These are phyloP conservation scores for Esox masquinongy DNA, from an alignment of 2,797 vertebrate genomes.

Conservation along the genomic window DNA sequence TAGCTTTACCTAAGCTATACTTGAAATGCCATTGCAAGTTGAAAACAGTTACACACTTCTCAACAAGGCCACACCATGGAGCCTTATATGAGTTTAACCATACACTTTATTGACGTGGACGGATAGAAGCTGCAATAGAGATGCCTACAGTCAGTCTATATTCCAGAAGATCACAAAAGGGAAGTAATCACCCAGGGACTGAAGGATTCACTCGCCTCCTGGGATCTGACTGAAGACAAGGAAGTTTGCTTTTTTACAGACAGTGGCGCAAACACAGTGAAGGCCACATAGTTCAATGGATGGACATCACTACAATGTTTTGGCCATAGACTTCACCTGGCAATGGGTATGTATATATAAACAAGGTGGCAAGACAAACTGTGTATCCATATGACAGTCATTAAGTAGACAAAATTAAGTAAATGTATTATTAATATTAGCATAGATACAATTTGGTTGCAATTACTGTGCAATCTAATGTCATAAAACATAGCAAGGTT, in stretches of 20 bases:
- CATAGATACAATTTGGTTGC: too few species aligned
- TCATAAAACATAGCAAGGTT: too few species aligned
- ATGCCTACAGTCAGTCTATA: conserved; percentile 13
- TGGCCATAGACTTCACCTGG: conserved; percentile 26
- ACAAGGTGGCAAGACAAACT: too few species aligned
- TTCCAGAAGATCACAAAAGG: conserved; percentile 11
- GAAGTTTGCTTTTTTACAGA: conserved; percentile 23
- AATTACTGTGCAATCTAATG: too few species aligned
- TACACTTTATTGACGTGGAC: conserved; percentile 50
- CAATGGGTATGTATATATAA: conserved; percentile 18
- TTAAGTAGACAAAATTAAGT: too few species aligned
- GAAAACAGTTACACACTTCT: conserved; percentile 44
- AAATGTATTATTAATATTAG: too few species aligned
- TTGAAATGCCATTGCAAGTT: too few species aligned
- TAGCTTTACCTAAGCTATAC: too few species aligned
- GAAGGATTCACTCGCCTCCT: conserved; percentile 6
- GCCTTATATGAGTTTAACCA: conserved; percentile 17
- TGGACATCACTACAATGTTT: conserved; percentile 28
- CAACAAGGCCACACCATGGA: background rate
- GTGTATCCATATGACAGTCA: too few species aligned
- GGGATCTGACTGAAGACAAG: conserved; percentile 5
- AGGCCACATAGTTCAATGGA: conserved; percentile 12
- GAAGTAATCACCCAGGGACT: conserved; percentile 16
- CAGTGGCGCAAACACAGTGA: conserved; percentile 21
- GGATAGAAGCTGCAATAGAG: conserved; percentile 19